Evolutionary conservation across 2,113 vertebrate species (phyloP).

Genomic region (Eurystomus gularis): DNA sequence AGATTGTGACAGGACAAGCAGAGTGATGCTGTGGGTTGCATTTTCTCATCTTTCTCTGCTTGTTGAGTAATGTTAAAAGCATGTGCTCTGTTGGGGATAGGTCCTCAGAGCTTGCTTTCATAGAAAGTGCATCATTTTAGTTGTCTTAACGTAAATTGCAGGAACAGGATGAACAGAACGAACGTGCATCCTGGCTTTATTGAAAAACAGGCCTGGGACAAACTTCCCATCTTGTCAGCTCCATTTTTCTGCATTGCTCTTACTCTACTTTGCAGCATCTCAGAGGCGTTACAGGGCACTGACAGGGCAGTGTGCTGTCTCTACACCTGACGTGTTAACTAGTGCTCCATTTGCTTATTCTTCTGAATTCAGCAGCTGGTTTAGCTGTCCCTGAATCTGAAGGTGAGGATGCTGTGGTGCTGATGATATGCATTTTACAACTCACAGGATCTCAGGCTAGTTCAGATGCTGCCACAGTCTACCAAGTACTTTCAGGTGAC

Average conservation of each 20-base stretch:
- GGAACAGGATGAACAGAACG: background rate
- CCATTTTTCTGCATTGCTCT: background rate
- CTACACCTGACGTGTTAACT: background rate
- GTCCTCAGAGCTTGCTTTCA: background rate
- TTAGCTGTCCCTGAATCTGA: background rate
- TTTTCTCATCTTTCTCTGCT: background rate
- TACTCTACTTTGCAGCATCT: background rate
- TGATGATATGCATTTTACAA: accelerated
- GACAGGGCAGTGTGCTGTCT: background rate
- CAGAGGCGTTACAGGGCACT: background rate
- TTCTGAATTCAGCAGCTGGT: background rate
- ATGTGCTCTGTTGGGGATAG: background rate
- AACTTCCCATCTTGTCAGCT: background rate
- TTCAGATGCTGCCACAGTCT: background rate
- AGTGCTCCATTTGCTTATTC: background rate
- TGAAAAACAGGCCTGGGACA: background rate
- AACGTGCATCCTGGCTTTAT: accelerated
- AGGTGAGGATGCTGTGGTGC: background rate
- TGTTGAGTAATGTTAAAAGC: background rate
- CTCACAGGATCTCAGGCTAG: background rate
- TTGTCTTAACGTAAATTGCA: background rate
- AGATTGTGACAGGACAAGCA: background rate
- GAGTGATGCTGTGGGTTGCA: background rate
- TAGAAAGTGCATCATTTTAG: background rate
- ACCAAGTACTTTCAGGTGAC: background rate